Conservation (phyloP, 2,888 invertebrate species). For the Saturnia pavonia region DNA sequence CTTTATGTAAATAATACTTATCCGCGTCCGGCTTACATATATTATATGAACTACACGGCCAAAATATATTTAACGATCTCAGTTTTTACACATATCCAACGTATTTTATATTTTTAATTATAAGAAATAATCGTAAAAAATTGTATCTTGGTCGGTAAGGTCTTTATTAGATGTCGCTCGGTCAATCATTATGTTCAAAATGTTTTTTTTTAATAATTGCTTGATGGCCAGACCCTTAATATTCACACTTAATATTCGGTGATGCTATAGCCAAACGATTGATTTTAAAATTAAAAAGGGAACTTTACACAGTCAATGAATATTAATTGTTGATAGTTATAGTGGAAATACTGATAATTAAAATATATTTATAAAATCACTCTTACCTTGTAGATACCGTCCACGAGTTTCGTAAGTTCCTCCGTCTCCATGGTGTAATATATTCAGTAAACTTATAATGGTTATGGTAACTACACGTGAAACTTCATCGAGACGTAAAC, state of each 20-base stretch:
- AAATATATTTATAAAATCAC: slow-evolving; percentile 25
- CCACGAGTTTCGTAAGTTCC: slow-evolving; percentile 94
- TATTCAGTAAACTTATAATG: slow-evolving; percentile 60
- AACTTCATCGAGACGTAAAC: slow-evolving; percentile 69
- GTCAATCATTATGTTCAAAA: too few relatives aligned
- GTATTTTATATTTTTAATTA: background rate
- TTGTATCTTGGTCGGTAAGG: background rate
- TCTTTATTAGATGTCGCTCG: background rate
- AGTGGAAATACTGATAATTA: background rate
- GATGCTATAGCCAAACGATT: background rate
- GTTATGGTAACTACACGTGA: slow-evolving; percentile 63
- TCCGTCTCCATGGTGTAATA: slow-evolving; percentile 88
- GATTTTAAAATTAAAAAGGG: background rate
- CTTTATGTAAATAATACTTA: background rate
- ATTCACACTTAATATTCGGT: background rate
- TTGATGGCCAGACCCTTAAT: background rate
- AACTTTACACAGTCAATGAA: background rate
- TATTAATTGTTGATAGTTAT: background rate
- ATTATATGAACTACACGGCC: background rate
- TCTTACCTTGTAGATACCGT: slow-evolving; percentile 94
- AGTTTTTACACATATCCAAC: background rate
- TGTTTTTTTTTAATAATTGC: too few relatives aligned
- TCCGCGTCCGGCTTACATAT: background rate
- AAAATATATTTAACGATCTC: background rate
- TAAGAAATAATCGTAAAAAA: background rate